These are phyloP conservation scores for Empidonax alnorum DNA, from an alignment of 2,113 vertebrate genomes.

Conservation along the genomic window DNA sequence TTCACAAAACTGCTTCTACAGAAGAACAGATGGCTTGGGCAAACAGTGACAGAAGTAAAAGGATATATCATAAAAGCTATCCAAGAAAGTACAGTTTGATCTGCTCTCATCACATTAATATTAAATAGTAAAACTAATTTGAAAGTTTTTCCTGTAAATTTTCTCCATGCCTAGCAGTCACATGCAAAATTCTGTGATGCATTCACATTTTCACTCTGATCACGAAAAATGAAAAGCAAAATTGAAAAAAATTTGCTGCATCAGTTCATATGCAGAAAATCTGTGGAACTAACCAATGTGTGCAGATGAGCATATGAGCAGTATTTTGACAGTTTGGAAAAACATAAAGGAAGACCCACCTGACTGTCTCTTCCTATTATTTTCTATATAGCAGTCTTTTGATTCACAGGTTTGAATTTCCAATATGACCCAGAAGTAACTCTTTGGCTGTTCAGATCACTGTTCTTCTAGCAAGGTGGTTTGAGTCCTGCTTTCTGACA, in stretches of 20 bases:
- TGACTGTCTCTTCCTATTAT: not conserved
- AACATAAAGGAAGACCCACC: not conserved
- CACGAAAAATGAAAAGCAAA: not conserved
- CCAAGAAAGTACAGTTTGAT: not conserved
- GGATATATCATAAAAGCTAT: not conserved
- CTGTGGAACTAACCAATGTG: not conserved
- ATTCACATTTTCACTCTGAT: not conserved
- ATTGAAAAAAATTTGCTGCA: not conserved
- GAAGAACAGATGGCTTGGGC: not conserved
- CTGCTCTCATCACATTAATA: not conserved
- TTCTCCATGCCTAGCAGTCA: not conserved
- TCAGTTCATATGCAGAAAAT: not conserved
- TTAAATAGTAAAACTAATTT: not conserved
- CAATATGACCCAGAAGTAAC: not conserved
- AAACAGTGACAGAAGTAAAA: slow-evolving; percentile 9
- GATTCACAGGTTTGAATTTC: not conserved
- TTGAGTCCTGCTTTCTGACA: not conserved
- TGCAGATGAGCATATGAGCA: not conserved
- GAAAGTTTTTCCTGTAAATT: not conserved
- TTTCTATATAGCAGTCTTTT: not conserved
- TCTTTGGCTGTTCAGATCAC: not conserved
- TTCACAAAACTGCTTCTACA: not conserved
- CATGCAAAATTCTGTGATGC: not conserved
- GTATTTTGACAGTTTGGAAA: not conserved
- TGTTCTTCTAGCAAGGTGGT: not conserved